Base-by-base conservation (phyloP, 2,888 invertebrate genomes). In the Leucoma salicis region DNA sequence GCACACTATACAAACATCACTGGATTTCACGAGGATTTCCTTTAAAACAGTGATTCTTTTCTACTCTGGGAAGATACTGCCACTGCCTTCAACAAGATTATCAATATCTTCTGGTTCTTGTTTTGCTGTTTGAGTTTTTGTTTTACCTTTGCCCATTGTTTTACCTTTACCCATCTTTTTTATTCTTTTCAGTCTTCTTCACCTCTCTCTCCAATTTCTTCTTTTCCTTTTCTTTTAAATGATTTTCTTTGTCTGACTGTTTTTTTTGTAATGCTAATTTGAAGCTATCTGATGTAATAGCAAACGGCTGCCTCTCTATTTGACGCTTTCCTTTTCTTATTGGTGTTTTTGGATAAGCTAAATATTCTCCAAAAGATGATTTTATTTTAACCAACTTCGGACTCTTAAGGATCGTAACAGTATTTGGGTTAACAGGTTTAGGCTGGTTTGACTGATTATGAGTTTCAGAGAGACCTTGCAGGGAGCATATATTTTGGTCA, bases 291-390 rank as follows among this genome's bases (percentile, higher is more conserved):
- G 31, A 31, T 31, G 31, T 31, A 14, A 31, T 14, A 10, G 31
- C 31, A 31, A 31, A 31, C 1, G 14, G 31, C n/a, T 31, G 31
- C 14, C 14, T 31, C 6, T 31, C 31, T 31, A 14, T 31, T 31
- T 25, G 25, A 6, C 28, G 11, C 35, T 34, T 39, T 18, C 33
- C 28, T 39, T 39, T 39, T 27, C 33, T 33, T 28, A 33, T 11
- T 12, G 27, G 28, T 31, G 35, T 35, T 31, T 31, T 41, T 25
- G 31, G 25, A 31, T 40, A 29, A 10, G 15, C 11, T 24, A 35
- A 38, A 38, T 38, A 38, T 31, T 31, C 31, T 31, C 38, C 31
- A 31, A 38, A 38, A 38, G 38, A 38, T 2, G 38, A 38, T 38
- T 38, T 38, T 31, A 31, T 38, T 38, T 38, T 38, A 21, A 38